Evolutionary conservation across 2,888 invertebrate species (phyloP), one percentile per base, ranked within the genome.

Genomic region (Phyllotreta striolata): DNA sequence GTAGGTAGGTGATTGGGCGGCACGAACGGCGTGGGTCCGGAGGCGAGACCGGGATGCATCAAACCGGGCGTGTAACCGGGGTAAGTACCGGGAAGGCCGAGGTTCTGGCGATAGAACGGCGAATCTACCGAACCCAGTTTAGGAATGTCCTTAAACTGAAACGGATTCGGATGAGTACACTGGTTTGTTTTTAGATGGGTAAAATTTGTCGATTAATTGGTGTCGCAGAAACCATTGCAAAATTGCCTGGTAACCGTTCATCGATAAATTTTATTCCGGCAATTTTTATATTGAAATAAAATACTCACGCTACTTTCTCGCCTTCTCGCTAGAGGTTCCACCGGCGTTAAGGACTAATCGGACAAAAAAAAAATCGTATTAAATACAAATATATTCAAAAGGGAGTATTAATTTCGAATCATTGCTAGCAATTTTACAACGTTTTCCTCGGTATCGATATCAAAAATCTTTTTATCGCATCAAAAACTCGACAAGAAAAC

Each of bases 1-100:
- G 93, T 87, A 69, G 92, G 89, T 72, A 94, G 84, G 77, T 95
- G 94, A 79, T 90, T 91, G 37, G 95, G 94, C 66, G 95, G 93
- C 75, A 91, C 93, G 81, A 95, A 95, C 7, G 95, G 95, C 56
- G 93, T 92, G 34, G 92, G 87, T 47, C 89, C 88, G 35, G 89
- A 87, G 9, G 81, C 78, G 66, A 91, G 84, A 59, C 90, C 88
- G 47, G 93, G 91, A 83, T 93, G 94, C 67, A 93, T 83, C 61
- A 94, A 83, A 66, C 93, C 88, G 13, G 93, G 88, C 40, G 89
- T 89, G 78, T 91, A 90, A 41, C 89, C 88, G 1, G 93, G 90
- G 81, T 93, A 95, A 66, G 89, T 89, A 6, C 64, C 61, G 46
- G 88, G 85, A 65, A 93, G 85, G n/a, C 91, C 90, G 66, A 91